Base-by-base conservation (phyloP, 2,888 invertebrate species). In the Caenorhabditis imperialis region DNA sequence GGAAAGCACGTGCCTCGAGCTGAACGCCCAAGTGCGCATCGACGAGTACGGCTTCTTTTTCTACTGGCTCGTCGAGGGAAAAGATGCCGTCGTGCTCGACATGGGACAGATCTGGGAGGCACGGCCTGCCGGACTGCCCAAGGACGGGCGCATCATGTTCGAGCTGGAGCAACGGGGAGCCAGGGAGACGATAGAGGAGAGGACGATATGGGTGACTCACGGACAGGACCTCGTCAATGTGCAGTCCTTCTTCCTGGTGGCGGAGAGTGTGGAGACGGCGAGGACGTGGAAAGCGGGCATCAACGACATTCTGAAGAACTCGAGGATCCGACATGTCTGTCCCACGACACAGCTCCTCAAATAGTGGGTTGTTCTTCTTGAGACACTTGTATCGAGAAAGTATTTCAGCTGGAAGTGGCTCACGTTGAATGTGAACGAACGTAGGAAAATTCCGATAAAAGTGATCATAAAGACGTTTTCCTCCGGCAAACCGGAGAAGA, bases 161-260 rank as follows among this genome's bases (percentile, higher is more conserved):
- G 93, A 93, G 88, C 90, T 97, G 60, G 90, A 91, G 57, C 92
- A 92, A 88, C 94, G 94, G 88, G 93, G 94, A 87, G 94, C 94
- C 22, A 69, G 78, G 38, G 92, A 91, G 74, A 86, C 88, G 47
- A 89, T 97, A 78, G 98, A 98, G 85, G 95, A 95, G 77, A 93
- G 95, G 88, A 96, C 96, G 5, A 90, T 99, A 53, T 96, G 97
- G 73, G 94, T 99, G 88, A 98, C 98, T 90, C 96, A 96, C 88
- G 98, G 98, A 12, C 94, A 95, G 16, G 99, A 99, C 90, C 94
- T 99, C 90, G 99, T 99, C 89, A 98, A 97, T 90, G 96, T 98
- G 89, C 96, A 94, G 90, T 96, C 96, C 90, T 96, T 96, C 87
- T 96, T 96, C 73, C 93, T 99, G 84, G 94, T 98, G 75, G 97